phyloP scores from a whole-genome alignment of 2,888 invertebrate species.

The Hedychridium roseum region DNA sequence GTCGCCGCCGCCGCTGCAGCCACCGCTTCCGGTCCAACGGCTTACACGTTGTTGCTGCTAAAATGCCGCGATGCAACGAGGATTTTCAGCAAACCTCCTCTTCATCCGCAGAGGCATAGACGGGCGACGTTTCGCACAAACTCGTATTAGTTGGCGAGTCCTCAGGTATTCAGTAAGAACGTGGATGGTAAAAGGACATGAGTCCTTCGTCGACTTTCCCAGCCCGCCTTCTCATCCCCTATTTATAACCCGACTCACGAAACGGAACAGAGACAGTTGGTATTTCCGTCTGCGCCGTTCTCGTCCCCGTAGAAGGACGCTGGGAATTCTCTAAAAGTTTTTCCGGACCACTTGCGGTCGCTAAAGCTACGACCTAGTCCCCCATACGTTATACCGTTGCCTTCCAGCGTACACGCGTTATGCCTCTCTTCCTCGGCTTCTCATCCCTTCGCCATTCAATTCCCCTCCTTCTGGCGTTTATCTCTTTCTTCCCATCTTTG shows the following conservation, averaged over 20 bases:
- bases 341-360: slow-evolving; percentile 8
- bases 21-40: slow-evolving; percentile 36
- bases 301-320: no score
- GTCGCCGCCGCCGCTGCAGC: slow-evolving; percentile 28
- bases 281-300: no score
- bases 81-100: slow-evolving; percentile 24
- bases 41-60: slow-evolving; percentile 47
- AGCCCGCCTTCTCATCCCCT: slow-evolving; percentile 12
- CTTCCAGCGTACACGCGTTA: neutral
- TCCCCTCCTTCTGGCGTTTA: neutral
- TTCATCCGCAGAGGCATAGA: slow-evolving; percentile 3
- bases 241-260: slow-evolving; percentile 23
- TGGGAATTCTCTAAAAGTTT: slow-evolving; percentile 25
- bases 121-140: neutral
- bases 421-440: slow-evolving; percentile 1
- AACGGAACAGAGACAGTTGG: slow-evolving; percentile 12
- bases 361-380: slow-evolving; percentile 14
- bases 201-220: neutral
- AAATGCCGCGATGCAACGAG: slow-evolving; percentile 25
- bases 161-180: no score
- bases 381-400: slow-evolving; percentile 19
- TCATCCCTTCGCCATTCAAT: neutral
- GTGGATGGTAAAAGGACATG: no score
- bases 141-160: no score
- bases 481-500: no score